Conservation (phyloP, 2,888 invertebrate genomes). For the Eulithis testata region DNA sequence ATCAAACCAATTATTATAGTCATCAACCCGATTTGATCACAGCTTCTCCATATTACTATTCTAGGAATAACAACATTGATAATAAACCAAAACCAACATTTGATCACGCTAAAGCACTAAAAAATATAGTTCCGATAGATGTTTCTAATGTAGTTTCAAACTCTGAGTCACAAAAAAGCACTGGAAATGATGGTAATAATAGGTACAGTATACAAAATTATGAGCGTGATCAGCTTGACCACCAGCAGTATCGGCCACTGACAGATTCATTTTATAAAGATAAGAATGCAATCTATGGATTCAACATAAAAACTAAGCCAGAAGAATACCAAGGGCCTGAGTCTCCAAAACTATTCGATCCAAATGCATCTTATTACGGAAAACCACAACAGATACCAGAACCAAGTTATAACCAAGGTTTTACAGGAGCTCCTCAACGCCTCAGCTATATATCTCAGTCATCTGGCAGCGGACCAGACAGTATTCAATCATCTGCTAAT, state of each 20-base stretch:
- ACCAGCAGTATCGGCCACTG: conserved; percentile 66
- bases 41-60: conserved; percentile 65
- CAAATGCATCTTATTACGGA: conserved; percentile 54
- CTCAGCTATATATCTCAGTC: conserved; percentile 55
- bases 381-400: conserved; percentile 61
- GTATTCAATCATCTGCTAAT: conserved; percentile 56
- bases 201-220: conserved; percentile 56
- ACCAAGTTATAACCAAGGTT: conserved; percentile 54
- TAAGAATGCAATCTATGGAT: conserved; percentile 69
- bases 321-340: conserved; percentile 60
- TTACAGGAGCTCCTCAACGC: conserved; percentile 55
- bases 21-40: conserved; percentile 68
- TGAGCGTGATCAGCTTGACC: conserved; percentile 66
- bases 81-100: conserved; percentile 69
- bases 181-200: conserved; percentile 51
- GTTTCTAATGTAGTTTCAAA: conserved; percentile 72
- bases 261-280: conserved; percentile 75
- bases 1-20: conserved; percentile 52
- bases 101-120: conserved; percentile 78
- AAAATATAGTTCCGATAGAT: conserved; percentile 79
- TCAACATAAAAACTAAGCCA: conserved; percentile 68
- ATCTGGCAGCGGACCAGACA: conserved; percentile 60
- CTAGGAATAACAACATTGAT: conserved; percentile 58
- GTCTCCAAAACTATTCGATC: conserved; percentile 58
- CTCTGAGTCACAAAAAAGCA: conserved; percentile 59